Conservation (phyloP, 2,113 vertebrate genomes). For the Ciconia boyciana region DNA sequence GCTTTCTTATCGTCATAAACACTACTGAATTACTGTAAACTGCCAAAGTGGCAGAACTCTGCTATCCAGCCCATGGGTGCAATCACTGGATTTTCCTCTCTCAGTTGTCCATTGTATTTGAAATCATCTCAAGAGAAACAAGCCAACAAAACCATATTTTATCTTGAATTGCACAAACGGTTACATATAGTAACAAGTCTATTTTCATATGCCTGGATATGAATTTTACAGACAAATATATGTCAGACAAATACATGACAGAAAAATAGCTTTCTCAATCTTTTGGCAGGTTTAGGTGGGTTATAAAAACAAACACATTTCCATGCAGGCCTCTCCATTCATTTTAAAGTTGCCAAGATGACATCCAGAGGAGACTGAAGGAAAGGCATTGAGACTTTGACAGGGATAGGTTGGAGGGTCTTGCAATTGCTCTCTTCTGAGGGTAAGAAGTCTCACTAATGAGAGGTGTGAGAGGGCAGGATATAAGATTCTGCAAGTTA, state of each 20-base stretch:
- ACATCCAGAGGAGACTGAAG: neutral
- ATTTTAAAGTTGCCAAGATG: neutral
- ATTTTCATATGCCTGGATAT: neutral
- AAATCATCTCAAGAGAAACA: neutral
- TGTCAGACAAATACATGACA: neutral
- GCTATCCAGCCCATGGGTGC: neutral
- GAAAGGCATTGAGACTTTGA: neutral
- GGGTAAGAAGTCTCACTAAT: neutral
- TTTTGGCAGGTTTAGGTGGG: neutral
- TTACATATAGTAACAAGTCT: neutral
- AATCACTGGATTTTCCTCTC: neutral
- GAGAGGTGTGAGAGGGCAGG: neutral
- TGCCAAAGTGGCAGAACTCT: neutral
- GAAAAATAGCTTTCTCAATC: neutral
- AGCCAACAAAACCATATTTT: neutral
- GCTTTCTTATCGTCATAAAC: constrained; percentile 30
- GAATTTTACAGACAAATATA: neutral
- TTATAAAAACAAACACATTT: neutral
- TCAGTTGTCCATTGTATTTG: neutral
- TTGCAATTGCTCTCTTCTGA: neutral
- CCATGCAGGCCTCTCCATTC: neutral
- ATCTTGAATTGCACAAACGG: neutral
- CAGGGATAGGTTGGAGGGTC: neutral
- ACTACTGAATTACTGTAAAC: constrained; percentile 37
- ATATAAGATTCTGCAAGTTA: neutral